Conservation (phyloP, 1,140 invertebrate species). For the Calliopsis andreniformis region DNA sequence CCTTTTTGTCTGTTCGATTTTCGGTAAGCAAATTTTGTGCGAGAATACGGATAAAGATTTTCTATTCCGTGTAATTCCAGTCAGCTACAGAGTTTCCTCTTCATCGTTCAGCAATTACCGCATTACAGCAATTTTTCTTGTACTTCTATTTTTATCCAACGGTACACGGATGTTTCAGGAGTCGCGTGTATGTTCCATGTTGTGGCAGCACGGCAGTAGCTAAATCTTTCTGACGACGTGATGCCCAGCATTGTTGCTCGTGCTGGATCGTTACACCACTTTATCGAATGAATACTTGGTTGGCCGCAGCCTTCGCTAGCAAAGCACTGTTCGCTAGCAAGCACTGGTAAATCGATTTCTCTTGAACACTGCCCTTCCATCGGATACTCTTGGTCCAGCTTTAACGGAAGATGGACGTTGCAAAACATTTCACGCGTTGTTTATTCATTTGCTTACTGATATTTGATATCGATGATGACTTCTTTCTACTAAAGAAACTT, state of each 20-base stretch:
- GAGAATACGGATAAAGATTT: too few relatives aligned
- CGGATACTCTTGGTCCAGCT: background rate
- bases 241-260: background rate
- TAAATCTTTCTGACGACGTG: background rate
- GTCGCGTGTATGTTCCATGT: background rate
- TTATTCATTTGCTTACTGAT: too few relatives aligned
- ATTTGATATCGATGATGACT: too few relatives aligned
- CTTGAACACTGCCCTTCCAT: background rate
- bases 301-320: constrained; percentile 19
- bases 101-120: background rate
- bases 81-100: background rate
- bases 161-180: background rate
- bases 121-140: too few relatives aligned
- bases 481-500: too few relatives aligned
- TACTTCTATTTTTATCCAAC: background rate
- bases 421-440: background rate
- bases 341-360: constrained; percentile 45
- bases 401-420: background rate
- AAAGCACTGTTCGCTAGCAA: too few relatives aligned
- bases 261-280: constrained; percentile 9
- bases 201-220: constrained; percentile 8
- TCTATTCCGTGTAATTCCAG: background rate
- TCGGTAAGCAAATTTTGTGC: background rate
- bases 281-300: background rate
- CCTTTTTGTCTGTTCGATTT: too few relatives aligned